Evolutionary conservation across 2,797 vertebrate species (phyloP).

Genomic region (Cryptoprocta ferox): DNA sequence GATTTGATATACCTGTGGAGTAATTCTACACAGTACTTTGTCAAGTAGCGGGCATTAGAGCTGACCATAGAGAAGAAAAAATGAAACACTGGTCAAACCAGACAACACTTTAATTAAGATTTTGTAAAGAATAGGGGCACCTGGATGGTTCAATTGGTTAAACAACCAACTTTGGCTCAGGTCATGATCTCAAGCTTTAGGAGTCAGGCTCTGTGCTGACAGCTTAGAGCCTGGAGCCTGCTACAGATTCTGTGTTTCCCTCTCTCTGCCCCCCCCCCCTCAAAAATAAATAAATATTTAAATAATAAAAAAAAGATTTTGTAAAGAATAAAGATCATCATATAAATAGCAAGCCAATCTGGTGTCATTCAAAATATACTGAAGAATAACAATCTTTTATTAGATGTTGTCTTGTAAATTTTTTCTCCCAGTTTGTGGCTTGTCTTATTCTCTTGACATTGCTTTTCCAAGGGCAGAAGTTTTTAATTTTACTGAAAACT

Average conservation of each 20-base stretch:
- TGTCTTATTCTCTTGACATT: background rate
- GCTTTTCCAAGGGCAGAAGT: background rate
- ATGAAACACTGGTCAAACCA: background rate
- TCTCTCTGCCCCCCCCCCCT: no score
- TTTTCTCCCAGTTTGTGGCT: background rate
- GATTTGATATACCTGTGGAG: background rate
- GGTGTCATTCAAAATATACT: background rate
- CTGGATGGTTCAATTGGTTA: no score
- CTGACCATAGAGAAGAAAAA: background rate
- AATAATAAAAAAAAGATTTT: background rate
- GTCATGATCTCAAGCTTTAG: no score
- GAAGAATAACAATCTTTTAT: background rate
- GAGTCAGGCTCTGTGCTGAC: no score
- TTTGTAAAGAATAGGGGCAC: no score
- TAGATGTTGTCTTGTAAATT: background rate
- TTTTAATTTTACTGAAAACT: background rate
- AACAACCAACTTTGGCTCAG: no score
- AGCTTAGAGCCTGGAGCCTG: no score
- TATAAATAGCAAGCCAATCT: background rate
- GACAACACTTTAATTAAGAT: background rate
- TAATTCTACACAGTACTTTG: background rate
- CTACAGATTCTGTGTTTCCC: no score
- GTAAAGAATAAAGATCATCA: background rate
- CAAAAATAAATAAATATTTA: no score
- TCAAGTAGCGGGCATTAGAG: background rate